Evolutionary conservation across 92 coral and sea anemone genomes (phyloP).

Genomic region (Actinostola sp.): DNA sequence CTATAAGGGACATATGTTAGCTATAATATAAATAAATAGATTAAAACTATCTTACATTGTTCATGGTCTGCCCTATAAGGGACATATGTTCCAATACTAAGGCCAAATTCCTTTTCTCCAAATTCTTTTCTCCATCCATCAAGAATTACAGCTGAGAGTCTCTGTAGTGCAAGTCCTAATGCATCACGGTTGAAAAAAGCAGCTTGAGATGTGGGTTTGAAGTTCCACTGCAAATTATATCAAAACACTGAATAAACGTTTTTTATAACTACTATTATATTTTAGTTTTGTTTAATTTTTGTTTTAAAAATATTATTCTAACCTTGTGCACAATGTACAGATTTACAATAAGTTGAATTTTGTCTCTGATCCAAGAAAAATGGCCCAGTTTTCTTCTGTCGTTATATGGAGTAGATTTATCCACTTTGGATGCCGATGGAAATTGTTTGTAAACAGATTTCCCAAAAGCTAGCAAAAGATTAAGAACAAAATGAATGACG

Average conservation of each 20-base stretch:
- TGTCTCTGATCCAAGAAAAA: constrained; percentile 64
- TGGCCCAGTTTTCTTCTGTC: constrained; percentile 90
- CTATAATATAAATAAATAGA: no score
- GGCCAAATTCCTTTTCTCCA: not conserved
- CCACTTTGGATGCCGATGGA: constrained; percentile 62
- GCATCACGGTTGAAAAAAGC: constrained; percentile 70
- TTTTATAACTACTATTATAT: not conserved
- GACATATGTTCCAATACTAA: constrained; percentile 71
- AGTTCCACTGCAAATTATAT: constrained; percentile 64
- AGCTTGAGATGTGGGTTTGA: constrained; percentile 46
- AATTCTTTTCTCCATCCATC: constrained; percentile 39
- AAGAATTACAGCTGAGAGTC: constrained; percentile 57
- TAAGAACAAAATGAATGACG: not conserved
- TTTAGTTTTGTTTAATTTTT: not conserved
- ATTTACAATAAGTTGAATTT: constrained; percentile 68
- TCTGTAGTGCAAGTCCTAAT: constrained; percentile 53
- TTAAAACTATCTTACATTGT: constrained; percentile 52
- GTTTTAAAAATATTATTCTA: no score
- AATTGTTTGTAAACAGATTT: constrained; percentile 62
- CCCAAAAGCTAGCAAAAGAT: constrained; percentile 45
- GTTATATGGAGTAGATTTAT: constrained; percentile 77
- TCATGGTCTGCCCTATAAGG: constrained; percentile 75
- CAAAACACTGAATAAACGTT: not conserved
- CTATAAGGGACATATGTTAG: constrained; percentile 77
- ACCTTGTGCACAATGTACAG: constrained; percentile 84